Evolutionary conservation across 2,113 vertebrate genomes (phyloP).

Genomic region (Bungarus multicinctus): DNA sequence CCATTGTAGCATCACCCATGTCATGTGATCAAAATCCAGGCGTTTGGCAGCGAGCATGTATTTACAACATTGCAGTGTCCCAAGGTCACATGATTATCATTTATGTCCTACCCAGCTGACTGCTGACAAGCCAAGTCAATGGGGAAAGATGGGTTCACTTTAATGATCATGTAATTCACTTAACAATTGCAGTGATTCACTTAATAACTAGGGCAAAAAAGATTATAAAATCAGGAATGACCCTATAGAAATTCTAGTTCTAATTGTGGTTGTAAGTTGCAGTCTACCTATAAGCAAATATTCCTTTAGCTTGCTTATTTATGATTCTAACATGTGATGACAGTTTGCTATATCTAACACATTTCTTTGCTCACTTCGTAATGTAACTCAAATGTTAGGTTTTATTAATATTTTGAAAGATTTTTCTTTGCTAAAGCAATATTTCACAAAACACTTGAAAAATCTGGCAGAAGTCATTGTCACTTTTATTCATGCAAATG

Average conservation of each 20-base stretch:
- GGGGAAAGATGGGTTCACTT: background rate
- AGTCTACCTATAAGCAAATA: background rate
- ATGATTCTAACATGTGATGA: background rate
- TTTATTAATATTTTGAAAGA: conserved; percentile 15
- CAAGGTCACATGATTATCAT: background rate
- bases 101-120: background rate
- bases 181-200: background rate
- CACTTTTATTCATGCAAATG: background rate
- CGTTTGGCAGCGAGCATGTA: background rate
- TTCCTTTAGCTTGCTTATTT: background rate
- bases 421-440: background rate
- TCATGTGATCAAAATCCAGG: background rate
- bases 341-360: background rate
- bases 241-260: background rate
- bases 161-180: background rate
- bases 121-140: background rate
- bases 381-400: background rate
- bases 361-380: background rate
- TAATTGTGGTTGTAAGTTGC: background rate
- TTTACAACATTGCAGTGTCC: background rate
- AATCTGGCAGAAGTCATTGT: conserved; percentile 12
- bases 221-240: background rate
- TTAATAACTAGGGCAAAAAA: background rate
- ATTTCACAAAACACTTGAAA: background rate
- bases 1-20: background rate